Base-by-base conservation (phyloP, 2,888 invertebrate species). In the Syrista parreyssii region DNA sequence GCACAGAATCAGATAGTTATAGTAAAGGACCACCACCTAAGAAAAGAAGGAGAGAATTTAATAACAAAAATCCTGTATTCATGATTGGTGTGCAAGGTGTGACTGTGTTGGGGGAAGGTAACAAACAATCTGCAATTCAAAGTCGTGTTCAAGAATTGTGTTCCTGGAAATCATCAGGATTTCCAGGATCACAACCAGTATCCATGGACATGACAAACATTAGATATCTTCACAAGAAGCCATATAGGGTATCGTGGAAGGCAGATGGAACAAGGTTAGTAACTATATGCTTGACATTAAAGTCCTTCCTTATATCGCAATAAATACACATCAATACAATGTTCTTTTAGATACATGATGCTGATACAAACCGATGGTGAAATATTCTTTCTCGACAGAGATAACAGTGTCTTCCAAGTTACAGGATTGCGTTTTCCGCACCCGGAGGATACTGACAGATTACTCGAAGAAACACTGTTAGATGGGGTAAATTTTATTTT, bases 231-330 rank as follows among this genome's bases (percentile, higher is more conserved):
- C 93, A 94, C 40, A 92, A 95, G 83, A 97, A 97, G 88, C 97
- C 97, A 0, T 99, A 99, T 89, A 95, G 96, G 90, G 99, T 99
- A 1, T 99, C 99, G 2, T 99, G 99, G 99, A 99, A 99, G 91
- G 99, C 99, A 12, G 99, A 99, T 92, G 99, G 99, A 68, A 97
- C 96, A 55, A 95, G 98, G 96, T 97, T 90, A 89, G 84, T 81
- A 71, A 11, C 11, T 11, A 11, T 32, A 40, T 3, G 4, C n/a
- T 23, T 33, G 11, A 32, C 34, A 15, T 12, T 33, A 33, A 6
- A 12, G 33, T 33, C 40, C 11, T 74, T 73, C 6, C 68, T 75
- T 40, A 68, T 81, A 82, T 33, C 88, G n/a, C 12, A 40, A 75
- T 68, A 73, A 40, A 36, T 75, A 73, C 75, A 34, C 12, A 68